These are phyloP conservation scores for Agrilus planipennis DNA, from an alignment of 1,140 invertebrate species.

Conservation along the genomic window DNA sequence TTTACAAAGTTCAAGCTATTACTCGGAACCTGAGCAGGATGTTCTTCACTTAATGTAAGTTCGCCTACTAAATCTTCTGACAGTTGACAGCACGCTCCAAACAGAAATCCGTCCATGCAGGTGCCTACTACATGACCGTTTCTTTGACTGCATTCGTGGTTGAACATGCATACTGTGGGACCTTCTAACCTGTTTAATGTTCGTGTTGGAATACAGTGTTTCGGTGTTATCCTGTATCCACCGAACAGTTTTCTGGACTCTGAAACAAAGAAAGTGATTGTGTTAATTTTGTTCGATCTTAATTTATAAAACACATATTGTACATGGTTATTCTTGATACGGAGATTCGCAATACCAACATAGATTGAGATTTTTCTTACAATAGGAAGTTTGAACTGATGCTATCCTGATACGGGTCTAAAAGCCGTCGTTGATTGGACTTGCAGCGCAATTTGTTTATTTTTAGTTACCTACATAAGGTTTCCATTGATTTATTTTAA, in stretches of 20 bases:
- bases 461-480: too few species aligned
- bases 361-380: too few species aligned
- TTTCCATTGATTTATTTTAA: too few species aligned
- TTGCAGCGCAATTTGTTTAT: too few species aligned
- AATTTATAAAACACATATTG: too few species aligned
- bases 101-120: constrained; percentile 84
- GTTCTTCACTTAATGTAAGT: constrained; percentile 27
- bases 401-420: too few species aligned
- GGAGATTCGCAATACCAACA: too few species aligned
- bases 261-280: constrained; percentile 35
- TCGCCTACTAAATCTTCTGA: constrained; percentile 36
- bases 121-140: constrained; percentile 75
- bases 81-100: constrained; percentile 77
- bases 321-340: too few species aligned
- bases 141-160: constrained; percentile 73
- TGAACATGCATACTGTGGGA: constrained; percentile 87
- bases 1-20: constrained; percentile 19
- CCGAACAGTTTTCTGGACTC: constrained; percentile 67
- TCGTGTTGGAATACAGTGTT: constrained; percentile 51
- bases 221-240: constrained; percentile 71
- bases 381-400: too few species aligned
- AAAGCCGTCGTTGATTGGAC: too few species aligned
- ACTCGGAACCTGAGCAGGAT: constrained; percentile 20
- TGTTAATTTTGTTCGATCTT: too few species aligned
- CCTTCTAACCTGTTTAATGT: constrained; percentile 38